Percentiles rank a stretch among this genome's conserved stretches.
Conservation (phyloP, 2,113 vertebrate species). For the Myanophis thanlyinensis region DNA sequence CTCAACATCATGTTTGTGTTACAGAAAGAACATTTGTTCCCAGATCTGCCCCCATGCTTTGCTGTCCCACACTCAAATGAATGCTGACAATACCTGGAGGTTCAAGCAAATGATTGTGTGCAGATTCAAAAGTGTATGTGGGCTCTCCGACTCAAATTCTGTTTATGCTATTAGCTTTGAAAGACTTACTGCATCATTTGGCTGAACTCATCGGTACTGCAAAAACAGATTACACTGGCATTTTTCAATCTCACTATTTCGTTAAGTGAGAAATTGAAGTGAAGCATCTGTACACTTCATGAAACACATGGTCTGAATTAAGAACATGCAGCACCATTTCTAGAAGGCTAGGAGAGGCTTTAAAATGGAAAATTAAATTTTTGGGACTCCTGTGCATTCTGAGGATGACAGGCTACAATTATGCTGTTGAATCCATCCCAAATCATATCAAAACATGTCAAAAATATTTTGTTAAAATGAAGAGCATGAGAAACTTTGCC, state of each 20-base stretch:
- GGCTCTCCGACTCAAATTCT: constrained; percentile 20
- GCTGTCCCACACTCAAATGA: not conserved
- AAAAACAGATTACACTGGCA: constrained; percentile 4
- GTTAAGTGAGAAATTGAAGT: constrained; percentile 17
- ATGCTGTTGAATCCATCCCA: not conserved
- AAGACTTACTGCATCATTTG: not conserved
- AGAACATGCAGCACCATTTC: not conserved
- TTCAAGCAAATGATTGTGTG: not conserved
- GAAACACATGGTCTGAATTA: constrained; percentile 5
- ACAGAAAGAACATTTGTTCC: not conserved
- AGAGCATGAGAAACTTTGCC: fast-evolving
- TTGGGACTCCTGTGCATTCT: not conserved
- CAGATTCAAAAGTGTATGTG: constrained; percentile 6
- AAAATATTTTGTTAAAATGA: not conserved
- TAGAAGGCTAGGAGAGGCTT: not conserved
- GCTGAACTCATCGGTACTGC: not conserved
- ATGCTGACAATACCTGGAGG: not conserved
- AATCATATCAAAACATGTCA: not conserved
- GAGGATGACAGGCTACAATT: not conserved
- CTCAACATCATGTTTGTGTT: not conserved
- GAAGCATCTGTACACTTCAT: not conserved
- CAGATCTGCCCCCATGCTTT: not conserved
- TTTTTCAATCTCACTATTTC: constrained; percentile 9
- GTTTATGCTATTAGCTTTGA: constrained; percentile 4
- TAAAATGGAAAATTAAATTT: constrained; percentile 20